A percentile compares a stretch with the other conserved stretches of the same genome.
Conservation (phyloP, 2,797 vertebrate species). For the Apogon hyalosoma region DNA sequence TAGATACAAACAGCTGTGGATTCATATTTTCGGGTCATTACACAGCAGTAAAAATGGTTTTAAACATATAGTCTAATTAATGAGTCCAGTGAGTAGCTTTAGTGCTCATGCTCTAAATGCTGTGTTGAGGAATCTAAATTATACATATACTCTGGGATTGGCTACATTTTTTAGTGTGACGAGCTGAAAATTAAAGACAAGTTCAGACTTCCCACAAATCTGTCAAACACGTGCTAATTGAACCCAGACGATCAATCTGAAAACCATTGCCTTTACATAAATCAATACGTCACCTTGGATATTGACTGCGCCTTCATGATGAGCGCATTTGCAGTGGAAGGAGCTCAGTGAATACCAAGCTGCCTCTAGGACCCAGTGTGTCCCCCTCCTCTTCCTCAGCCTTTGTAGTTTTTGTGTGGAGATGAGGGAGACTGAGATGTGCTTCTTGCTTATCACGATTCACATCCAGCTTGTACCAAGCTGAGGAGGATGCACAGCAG, state of each 20-base stretch:
- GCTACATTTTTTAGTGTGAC: neutral
- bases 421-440: constrained; percentile 73
- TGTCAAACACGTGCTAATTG: neutral
- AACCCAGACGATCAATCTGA: neutral
- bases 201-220: neutral
- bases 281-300: neutral
- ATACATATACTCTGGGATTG: neutral
- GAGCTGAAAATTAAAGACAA: neutral
- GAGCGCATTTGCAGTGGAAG: neutral
- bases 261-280: constrained; percentile 14
- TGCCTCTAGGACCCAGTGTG: constrained; percentile 77
- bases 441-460: constrained; percentile 80
- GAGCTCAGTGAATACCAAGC: constrained; percentile 23
- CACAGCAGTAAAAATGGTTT: no score
- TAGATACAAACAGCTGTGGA: no score
- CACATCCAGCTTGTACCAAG: constrained; percentile 72
- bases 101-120: neutral
- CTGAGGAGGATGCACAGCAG: constrained; percentile 57
- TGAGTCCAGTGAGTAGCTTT: no score
- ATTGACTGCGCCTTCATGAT: no score
- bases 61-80: no score
- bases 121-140: neutral
- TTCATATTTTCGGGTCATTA: no score
- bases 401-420: constrained; percentile 80
- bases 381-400: constrained; percentile 51